Evolutionary conservation across 2,113 vertebrate species (phyloP), one percentile per base, ranked within the genome.

Genomic region (Trinectes maculatus): DNA sequence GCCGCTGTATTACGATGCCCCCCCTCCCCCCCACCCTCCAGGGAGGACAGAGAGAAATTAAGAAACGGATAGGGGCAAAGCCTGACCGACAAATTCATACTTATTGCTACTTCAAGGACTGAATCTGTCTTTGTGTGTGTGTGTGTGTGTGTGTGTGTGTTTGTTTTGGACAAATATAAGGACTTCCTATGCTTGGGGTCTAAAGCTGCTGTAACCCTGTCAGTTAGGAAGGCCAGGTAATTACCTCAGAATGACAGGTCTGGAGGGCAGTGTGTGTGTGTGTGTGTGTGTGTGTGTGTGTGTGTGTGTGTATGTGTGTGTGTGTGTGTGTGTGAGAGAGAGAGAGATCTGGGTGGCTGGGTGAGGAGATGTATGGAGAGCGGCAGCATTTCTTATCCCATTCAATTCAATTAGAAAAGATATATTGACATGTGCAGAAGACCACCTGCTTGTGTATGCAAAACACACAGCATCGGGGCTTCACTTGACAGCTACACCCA

Each of bases 171-270:
- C 28, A 72, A 86, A 83, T 75, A 71, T 29, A 79, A 77, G 86
- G 13, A 83, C 79, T 80, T 60, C 37, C 40, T 47, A 49, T 67
- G 81, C 80, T 85, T 52, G 69, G 33, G 74, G 86, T 91, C 87
- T 77, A 40, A 55, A 58, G 64, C 60, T 68, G 77, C 65, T 56
- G 59, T 87, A 85, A 87, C 80, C 85, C 86, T 84, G 85, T 86
- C 85, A 85, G 83, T 87, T 87, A 86, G 83, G 64, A 60, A 86
- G 81, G 79, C 80, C 84, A 87, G 81, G 87, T 89, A 87, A 90
- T 90, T 89, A 85, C 82, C 83, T 86, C 46, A 62, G 87, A 89
- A 74, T 86, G 89, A 85, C 85, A 82, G 81, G 73, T 89, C 83
- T 80, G 66, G 58, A 84, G 82, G 89, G 77, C 75, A 72, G 42